These are phyloP conservation scores for Psittacula derbiana DNA, from an alignment of 2,797 vertebrate genomes.

Conservation along the genomic window DNA sequence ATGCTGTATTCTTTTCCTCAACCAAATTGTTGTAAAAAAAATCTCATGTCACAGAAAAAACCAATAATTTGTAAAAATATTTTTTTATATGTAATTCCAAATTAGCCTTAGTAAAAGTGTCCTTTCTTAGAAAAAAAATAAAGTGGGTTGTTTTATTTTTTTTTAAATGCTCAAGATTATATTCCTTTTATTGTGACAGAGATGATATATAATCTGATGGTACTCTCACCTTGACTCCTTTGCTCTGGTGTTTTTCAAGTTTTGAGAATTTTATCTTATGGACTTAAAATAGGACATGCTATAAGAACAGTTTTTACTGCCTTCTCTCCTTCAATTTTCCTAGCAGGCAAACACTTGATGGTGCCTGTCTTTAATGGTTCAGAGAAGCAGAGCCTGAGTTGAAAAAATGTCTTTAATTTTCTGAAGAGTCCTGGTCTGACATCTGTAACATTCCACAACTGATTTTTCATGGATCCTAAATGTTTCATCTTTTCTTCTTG, in stretches of 20 bases:
- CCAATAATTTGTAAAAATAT: not conserved
- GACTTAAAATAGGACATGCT: slow-evolving; percentile 48
- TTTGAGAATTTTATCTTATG: slow-evolving; percentile 53
- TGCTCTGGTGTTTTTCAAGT: slow-evolving; percentile 31
- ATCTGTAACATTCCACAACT: not conserved
- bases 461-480: not conserved
- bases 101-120: not conserved
- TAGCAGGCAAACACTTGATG: slow-evolving; percentile 61
- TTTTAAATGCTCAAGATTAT: not conserved
- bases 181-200: slow-evolving; percentile 6
- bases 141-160: not conserved
- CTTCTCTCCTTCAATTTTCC: slow-evolving; percentile 65
- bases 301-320: slow-evolving; percentile 58
- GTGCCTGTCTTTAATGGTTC: slow-evolving; percentile 15
- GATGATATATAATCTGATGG: not conserved
- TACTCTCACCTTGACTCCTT: slow-evolving; percentile 53
- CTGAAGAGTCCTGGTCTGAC: not conserved
- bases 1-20: not conserved
- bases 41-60: not conserved
- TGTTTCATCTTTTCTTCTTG: not conserved
- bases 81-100: not conserved
- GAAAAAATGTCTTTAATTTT: slow-evolving; percentile 2
- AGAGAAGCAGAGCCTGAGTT: not conserved
- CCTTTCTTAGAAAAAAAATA: not conserved
- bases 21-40: not conserved